Evolutionary conservation across 2,888 invertebrate genomes (phyloP), one percentile per base, ranked within the genome.

Genomic region (Pseudococcus viburni): DNA sequence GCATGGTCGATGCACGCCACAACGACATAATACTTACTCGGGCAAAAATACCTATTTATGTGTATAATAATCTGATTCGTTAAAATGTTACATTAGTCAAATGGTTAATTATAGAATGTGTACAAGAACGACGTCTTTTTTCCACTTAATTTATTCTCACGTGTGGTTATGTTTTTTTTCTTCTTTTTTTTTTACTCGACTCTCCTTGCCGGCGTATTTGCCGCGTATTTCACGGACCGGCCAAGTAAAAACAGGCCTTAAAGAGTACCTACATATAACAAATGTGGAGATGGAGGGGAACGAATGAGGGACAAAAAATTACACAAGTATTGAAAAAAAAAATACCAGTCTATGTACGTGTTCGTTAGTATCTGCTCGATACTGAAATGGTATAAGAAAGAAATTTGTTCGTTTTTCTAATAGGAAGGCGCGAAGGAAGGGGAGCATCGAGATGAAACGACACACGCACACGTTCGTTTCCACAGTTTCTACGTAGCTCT

Each of bases 21-120:
- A 26, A 73, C 26, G 33, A 73, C 73, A 83, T 80, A 42, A 80
- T 80, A 42, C n/a, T 17, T 39, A n/a, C 80, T 15, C 15, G 7
- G 80, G 80, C 42, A 42, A 80, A 80, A 17, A 22, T 22, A 22
- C 12, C 12, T 64, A 64, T 17, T 8, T n/a, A 3, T 22, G 9
- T 22, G 22, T 64, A 22, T 64, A 64, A 46, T 83, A 83, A 46
- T 46, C 80, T 64, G 80, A 83, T 83, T 46, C 42, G 46, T 83
- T 83, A 83, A 42, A 83, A 83, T 83, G 80, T 83, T 83, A 83
- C 46, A 83, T 83, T 83, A 83, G 80, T 83, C 80, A 83, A 83
- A 83, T 46, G 80, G 80, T 83, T 83, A 83, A 83, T 83, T 83
- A 83, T 83, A 83, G 46, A 83, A 83, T 83, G 33, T 83, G 80